Evolutionary conservation across 2,888 invertebrate genomes (phyloP).

Genomic region (Argyresthia albistria): DNA sequence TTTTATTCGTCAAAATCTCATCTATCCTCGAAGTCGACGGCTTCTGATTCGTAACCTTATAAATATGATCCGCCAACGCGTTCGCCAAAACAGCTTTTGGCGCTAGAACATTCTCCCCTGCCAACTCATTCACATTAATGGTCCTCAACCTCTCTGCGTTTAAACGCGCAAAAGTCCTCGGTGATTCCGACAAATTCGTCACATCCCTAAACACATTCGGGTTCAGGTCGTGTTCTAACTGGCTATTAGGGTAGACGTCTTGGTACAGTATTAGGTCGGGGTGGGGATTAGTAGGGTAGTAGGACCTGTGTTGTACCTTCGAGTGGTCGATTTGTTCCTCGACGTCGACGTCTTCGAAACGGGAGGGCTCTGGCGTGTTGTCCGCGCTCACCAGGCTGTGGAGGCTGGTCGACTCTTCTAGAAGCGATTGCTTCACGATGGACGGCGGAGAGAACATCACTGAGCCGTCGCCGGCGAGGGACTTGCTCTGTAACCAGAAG

Average conservation of each 20-base stretch:
- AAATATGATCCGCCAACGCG: conserved; percentile 60
- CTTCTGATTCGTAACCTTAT: conserved; percentile 68
- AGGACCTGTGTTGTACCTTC: conserved; percentile 71
- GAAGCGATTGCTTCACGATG: conserved; percentile 86
- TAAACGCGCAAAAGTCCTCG: conserved; percentile 48
- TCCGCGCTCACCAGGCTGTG: conserved; percentile 62
- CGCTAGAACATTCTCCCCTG: conserved; percentile 46
- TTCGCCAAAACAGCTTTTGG: conserved; percentile 60
- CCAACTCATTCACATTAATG: conserved; percentile 37
- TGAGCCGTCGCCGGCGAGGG: conserved; percentile 82
- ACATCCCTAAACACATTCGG: conserved; percentile 39
- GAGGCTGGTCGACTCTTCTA: conserved; percentile 75
- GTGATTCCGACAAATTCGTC: conserved; percentile 45
- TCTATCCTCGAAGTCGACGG: conserved; percentile 60
- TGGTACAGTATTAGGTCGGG: conserved; percentile 36
- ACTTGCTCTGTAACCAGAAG: conserved; percentile 83
- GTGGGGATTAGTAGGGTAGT: conserved; percentile 52
- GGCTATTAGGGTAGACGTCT: conserved; percentile 16
- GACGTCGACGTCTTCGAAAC: conserved; percentile 48
- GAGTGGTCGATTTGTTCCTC: conserved; percentile 54
- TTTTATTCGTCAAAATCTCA: conserved; percentile 61
- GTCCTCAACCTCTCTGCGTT: conserved; percentile 59
- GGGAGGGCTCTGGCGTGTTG: conserved; percentile 47
- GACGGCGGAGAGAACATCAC: conserved; percentile 90
- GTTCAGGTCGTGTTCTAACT: conserved; percentile 14